These are phyloP conservation scores for Panurus biarmicus DNA, from an alignment of 2,113 vertebrate species.

Conservation along the genomic window DNA sequence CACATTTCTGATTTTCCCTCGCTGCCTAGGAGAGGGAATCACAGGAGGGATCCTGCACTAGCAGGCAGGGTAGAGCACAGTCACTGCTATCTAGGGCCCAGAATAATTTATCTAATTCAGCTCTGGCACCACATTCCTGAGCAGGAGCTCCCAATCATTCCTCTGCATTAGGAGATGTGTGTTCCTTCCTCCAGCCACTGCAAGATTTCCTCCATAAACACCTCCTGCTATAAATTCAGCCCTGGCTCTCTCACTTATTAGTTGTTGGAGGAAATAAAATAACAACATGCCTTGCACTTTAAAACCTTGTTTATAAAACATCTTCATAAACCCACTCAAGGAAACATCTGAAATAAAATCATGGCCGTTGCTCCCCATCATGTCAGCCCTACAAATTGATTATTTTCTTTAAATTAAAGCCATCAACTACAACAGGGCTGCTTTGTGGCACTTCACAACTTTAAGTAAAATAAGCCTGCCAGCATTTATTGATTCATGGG, in stretches of 20 bases:
- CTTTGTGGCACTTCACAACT: background rate
- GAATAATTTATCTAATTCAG: constrained; percentile 9
- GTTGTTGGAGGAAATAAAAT: background rate
- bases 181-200: background rate
- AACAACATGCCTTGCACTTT: background rate
- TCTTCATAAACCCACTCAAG: constrained; percentile 1
- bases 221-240: background rate
- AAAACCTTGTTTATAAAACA: constrained; percentile 4
- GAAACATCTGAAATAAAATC: background rate
- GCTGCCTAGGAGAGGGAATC: background rate
- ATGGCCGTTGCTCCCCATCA: background rate
- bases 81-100: background rate
- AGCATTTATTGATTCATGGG: background rate
- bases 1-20: background rate
- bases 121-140: background rate
- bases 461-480: background rate
- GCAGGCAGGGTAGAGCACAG: background rate
- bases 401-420: background rate
- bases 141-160: background rate
- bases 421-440: background rate
- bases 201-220: background rate
- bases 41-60: background rate
- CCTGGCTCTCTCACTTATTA: background rate
- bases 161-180: background rate
- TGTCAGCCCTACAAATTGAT: background rate